These are phyloP conservation scores for Phyllotreta striolata DNA, from an alignment of 2,888 invertebrate genomes.

Conservation along the genomic window DNA sequence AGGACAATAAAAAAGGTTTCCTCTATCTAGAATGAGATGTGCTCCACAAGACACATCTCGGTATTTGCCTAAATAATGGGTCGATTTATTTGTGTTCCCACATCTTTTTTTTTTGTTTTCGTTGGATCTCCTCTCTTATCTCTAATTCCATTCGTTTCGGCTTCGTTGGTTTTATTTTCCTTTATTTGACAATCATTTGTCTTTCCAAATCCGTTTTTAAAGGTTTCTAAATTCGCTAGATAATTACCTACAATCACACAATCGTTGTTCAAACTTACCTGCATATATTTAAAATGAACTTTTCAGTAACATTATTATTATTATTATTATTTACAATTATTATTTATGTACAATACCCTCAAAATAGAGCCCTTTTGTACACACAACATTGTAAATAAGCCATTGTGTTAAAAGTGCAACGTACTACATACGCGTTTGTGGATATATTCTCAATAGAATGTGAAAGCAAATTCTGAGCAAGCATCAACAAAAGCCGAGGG, in stretches of 20 bases:
- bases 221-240: constrained; percentile 6
- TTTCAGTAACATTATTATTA: too few species aligned
- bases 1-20: constrained; percentile 40
- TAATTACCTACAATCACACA: too few species aligned
- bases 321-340: too few species aligned
- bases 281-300: too few species aligned
- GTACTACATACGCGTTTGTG: too few species aligned
- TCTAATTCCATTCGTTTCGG: constrained; percentile 50
- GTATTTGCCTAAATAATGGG: constrained; percentile 53
- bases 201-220: constrained; percentile 44
- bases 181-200: constrained; percentile 53
- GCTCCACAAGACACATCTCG: constrained; percentile 46
- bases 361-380: too few species aligned
- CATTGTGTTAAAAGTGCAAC: constrained; percentile 23
- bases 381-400: background rate
- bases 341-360: too few species aligned
- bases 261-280: too few species aligned
- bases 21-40: constrained; percentile 32
- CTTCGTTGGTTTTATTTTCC: constrained; percentile 51
- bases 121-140: constrained; percentile 46
- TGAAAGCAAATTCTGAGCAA: constrained; percentile 25
- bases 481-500: constrained; percentile 18
- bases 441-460: constrained; percentile 10
- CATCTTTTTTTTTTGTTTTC: constrained; percentile 48
- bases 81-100: constrained; percentile 51